Percentiles rank a stretch among this genome's conserved stretches.
phyloP scores from a whole-genome alignment of 2,113 vertebrate genomes.

The Pelobates fuscus region DNA sequence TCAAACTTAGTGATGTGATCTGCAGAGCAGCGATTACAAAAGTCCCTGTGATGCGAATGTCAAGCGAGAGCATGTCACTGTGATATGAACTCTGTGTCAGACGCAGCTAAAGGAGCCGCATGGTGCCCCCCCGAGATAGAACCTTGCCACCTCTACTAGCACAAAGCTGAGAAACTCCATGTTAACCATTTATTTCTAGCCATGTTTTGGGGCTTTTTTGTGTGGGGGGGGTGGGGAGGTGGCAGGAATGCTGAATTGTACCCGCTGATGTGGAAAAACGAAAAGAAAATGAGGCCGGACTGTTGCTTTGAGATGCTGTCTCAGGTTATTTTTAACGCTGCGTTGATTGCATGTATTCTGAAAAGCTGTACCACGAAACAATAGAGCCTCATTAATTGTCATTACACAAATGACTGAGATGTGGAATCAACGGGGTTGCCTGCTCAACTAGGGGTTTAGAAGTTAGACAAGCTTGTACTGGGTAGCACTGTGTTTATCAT shows the following conservation, averaged over 20 bases:
- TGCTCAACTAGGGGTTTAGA: background rate
- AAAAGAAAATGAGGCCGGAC: conserved; percentile 39
- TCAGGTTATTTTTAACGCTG: conserved; percentile 45
- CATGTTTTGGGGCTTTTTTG: background rate
- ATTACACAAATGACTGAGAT: conserved; percentile 37
- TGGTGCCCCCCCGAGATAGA: conserved; percentile 15
- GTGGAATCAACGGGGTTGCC: conserved; percentile 9
- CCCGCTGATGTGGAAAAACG: conserved; percentile 40
- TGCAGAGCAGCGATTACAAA: conserved; percentile 23
- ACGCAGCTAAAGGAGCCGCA: conserved; percentile 11
- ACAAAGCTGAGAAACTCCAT: conserved; percentile 20
- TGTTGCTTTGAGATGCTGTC: conserved; percentile 42
- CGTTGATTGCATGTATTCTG: conserved; percentile 24
- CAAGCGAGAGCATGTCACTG: conserved; percentile 36
- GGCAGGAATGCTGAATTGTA: conserved; percentile 6
- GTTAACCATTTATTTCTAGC: conserved; percentile 21
- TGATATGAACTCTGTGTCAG: conserved; percentile 39
- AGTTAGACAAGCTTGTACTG: background rate
- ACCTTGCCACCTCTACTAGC: conserved; percentile 8
- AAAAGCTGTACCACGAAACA: conserved; percentile 27
- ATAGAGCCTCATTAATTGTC: conserved; percentile 45
- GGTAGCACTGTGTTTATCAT: background rate
- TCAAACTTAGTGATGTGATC: conserved; percentile 31
- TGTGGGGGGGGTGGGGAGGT: background rate
- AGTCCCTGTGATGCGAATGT: conserved; percentile 39